phyloP scores from a whole-genome alignment of 2,113 vertebrate genomes.

The Agelaius phoeniceus region DNA sequence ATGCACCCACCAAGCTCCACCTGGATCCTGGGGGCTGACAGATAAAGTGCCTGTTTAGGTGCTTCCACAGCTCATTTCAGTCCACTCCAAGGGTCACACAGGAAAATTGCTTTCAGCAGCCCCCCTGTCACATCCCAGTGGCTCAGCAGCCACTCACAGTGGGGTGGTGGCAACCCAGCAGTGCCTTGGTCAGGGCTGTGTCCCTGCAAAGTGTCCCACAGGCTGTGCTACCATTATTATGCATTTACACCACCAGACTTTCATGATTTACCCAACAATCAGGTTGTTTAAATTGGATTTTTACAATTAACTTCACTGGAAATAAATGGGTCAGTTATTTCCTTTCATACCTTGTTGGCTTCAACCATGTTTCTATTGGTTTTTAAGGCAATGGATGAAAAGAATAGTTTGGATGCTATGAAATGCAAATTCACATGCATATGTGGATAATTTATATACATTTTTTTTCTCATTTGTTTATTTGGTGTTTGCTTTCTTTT shows the following conservation, averaged over 20 bases:
- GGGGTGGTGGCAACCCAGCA: not conserved
- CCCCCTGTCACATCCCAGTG: not conserved
- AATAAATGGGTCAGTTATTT: not conserved
- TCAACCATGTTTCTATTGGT: not conserved
- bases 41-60: not conserved
- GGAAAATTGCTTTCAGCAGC: not conserved
- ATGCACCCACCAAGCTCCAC: not conserved
- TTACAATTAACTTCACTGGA: not conserved
- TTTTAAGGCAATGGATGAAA: not conserved
- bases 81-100: not conserved
- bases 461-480: not conserved
- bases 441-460: not conserved
- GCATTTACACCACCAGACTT: not conserved
- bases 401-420: not conserved
- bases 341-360: not conserved
- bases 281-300: not conserved
- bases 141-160: not conserved
- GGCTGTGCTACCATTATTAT: not conserved
- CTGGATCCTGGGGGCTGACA: not conserved
- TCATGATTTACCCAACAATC: not conserved
- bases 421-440: not conserved
- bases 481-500: not conserved
- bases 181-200: not conserved
- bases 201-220: not conserved
- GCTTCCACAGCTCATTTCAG: not conserved